These are phyloP conservation scores for Apotomis betuletana DNA, from an alignment of 2,888 invertebrate species.

Conservation along the genomic window DNA sequence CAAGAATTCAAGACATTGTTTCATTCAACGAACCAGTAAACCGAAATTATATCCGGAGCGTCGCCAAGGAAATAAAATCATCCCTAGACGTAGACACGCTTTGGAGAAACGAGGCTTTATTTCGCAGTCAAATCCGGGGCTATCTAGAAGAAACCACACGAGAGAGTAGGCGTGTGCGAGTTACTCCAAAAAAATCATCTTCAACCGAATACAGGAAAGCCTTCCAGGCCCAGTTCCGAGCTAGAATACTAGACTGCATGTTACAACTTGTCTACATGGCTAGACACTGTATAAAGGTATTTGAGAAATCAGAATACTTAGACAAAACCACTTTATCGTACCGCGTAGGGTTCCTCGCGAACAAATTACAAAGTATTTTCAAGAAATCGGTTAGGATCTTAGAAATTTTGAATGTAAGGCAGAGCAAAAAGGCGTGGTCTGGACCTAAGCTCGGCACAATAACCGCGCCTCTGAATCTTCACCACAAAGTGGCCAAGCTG, in stretches of 20 bases:
- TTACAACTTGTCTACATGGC: conserved; percentile 19
- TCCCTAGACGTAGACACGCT: not conserved
- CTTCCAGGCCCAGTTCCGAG: not conserved
- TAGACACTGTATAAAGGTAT: not conserved
- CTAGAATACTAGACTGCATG: conserved; percentile 12
- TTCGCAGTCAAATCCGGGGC: not conserved
- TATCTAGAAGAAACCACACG: not conserved
- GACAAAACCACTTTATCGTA: not conserved
- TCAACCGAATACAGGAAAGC: not conserved
- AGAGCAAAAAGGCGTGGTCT: not conserved
- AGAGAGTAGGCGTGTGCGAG: not conserved
- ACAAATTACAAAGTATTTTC: not conserved
- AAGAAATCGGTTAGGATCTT: not conserved
- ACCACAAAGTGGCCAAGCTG: conserved; percentile 9
- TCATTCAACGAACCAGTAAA: not conserved
- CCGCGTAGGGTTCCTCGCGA: not conserved
- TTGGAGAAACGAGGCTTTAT: not conserved
- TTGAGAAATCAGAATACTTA: not conserved
- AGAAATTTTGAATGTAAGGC: not conserved
- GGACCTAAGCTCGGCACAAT: no score
- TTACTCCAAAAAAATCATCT: no score
- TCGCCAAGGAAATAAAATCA: conserved; percentile 6
- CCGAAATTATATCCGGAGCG: not conserved
- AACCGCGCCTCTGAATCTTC: not conserved
- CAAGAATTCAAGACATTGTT: conserved; percentile 13